Evolutionary conservation across 2,113 vertebrate genomes (phyloP), one percentile per base, ranked within the genome.

Genomic region (Psephotus haematonotus): DNA sequence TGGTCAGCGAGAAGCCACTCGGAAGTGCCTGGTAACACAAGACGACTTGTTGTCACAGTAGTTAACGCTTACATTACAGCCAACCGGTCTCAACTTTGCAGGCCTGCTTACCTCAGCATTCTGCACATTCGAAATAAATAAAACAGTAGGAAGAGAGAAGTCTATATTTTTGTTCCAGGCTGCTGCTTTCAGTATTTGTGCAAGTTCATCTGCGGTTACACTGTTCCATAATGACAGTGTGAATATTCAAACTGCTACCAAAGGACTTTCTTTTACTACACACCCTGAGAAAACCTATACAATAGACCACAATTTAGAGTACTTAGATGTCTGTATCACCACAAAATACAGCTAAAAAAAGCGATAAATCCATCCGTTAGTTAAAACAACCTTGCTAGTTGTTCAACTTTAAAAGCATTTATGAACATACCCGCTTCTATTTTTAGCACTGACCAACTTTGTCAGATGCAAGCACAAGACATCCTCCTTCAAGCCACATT

Each of bases 61-160:
- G 52, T 53, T 63, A 92, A 78, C 0, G 2, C 43, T 43, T 52
- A 70, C 3, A 2, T 44, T n/a, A 68, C 0, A 0, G 60, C 37
- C 80, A 82, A 89, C 39, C 47, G 77, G 79, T 46, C 71, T 41
- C 76, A 74, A 41, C 47, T 84, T 27, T 28, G 25, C 69, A 90
- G n/a, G 49, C 65, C 46, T 83, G 79, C 57, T 91, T 67, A 82
- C 46, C 62, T 82, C 71, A 92, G 84, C 91, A 55, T 53, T 31
- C 67, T 60, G 52, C 35, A 88, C 39, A 33, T 65, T 47, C 25
- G 67, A 95, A 90, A 74, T 35, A 57, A 49, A 65, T 11, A 47
- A 81, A 93, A 44, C 59, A 82, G 28, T 10, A 71, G 41, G 59
- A 62, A 72, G 52, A 28, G 16, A 82, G 16, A 90, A 76, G 23